These are phyloP conservation scores for Encarsia formosa DNA, from an alignment of 2,888 invertebrate species.

Conservation along the genomic window DNA sequence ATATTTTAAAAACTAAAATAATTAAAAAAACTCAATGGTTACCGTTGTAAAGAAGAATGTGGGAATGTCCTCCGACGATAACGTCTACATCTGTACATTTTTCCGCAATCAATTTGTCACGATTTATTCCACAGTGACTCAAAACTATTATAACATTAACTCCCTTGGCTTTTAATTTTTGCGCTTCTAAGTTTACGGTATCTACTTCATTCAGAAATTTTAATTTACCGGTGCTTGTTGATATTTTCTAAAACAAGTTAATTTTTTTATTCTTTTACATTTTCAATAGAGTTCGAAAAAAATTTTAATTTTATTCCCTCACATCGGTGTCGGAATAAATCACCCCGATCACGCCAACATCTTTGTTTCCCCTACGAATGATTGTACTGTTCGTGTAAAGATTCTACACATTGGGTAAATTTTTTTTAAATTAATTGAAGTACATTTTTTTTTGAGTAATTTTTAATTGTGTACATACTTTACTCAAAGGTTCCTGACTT, in stretches of 20 bases:
- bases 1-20: neutral
- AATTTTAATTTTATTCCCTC: too few relatives aligned
- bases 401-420: slow-evolving; percentile 46
- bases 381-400: slow-evolving; percentile 64
- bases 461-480: neutral
- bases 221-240: slow-evolving; percentile 56
- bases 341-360: slow-evolving; percentile 79
- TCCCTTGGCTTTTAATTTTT: slow-evolving; percentile 57
- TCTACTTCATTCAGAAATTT: slow-evolving; percentile 68
- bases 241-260: slow-evolving; percentile 15
- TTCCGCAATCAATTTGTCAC: slow-evolving; percentile 64
- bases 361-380: slow-evolving; percentile 59
- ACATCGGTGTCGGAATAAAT: slow-evolving; percentile 66
- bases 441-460: neutral
- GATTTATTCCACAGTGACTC: slow-evolving; percentile 76
- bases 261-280: neutral
- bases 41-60: slow-evolving; percentile 60
- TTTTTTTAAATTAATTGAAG: too few relatives aligned
- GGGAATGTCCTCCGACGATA: slow-evolving; percentile 82
- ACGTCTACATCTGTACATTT: slow-evolving; percentile 68
- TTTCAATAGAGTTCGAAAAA: neutral
- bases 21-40: neutral
- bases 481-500: slow-evolving; percentile 57
- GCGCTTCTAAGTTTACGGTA: slow-evolving; percentile 65
- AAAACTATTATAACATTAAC: slow-evolving; percentile 76